These are phyloP conservation scores for Intellagama lesueurii DNA, from an alignment of 2,797 vertebrate species.

Conservation along the genomic window DNA sequence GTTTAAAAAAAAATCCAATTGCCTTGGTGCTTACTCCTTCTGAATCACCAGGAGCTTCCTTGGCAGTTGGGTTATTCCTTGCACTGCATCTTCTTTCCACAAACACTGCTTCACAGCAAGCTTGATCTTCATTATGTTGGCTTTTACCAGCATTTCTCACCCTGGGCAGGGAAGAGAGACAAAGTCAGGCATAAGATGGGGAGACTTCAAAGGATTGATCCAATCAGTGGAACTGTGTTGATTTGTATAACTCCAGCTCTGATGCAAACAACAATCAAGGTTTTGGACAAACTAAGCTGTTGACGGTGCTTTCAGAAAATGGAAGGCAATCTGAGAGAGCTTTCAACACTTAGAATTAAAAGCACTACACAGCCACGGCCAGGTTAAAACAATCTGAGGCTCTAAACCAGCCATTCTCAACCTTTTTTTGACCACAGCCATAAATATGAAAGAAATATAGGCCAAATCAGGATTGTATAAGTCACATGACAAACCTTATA, in stretches of 20 bases:
- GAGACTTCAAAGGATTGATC: neutral
- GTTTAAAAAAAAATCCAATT: neutral
- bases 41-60: slow-evolving; percentile 50
- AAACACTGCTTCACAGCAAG: slow-evolving; percentile 90
- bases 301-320: neutral
- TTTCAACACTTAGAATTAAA: neutral
- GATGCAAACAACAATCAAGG: neutral
- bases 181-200: neutral
- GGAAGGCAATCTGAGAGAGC: neutral
- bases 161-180: slow-evolving; percentile 74
- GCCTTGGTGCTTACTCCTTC: slow-evolving; percentile 49
- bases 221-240: neutral
- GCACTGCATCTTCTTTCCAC: slow-evolving; percentile 84
- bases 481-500: too few species aligned
- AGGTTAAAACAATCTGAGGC: too few species aligned
- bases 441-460: too few species aligned
- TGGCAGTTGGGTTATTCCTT: slow-evolving; percentile 51
- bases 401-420: too few species aligned
- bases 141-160: slow-evolving; percentile 99
- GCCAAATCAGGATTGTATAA: too few species aligned
- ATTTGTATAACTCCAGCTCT: neutral
- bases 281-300: neutral
- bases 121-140: slow-evolving; percentile 98
- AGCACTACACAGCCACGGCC: too few species aligned
- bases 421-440: too few species aligned